phyloP scores from a whole-genome alignment of 2,113 vertebrate species.

The Gasterosteus nipponicus region DNA sequence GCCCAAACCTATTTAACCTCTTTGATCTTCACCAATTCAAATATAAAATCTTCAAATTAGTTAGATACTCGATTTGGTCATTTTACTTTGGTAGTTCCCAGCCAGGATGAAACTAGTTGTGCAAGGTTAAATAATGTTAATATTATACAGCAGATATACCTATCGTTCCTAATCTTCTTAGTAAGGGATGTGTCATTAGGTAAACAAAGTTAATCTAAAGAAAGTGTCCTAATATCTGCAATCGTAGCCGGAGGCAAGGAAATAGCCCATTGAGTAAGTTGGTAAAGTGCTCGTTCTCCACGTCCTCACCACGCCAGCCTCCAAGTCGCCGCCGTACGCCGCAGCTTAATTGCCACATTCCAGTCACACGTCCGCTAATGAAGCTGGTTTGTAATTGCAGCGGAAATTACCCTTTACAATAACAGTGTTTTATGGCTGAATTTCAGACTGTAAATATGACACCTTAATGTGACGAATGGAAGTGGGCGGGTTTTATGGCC shows the following conservation, averaged over 20 bases:
- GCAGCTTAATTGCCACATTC: constrained; percentile 71
- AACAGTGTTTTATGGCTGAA: constrained; percentile 76
- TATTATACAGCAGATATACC: background rate
- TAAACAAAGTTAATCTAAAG: constrained; percentile 6
- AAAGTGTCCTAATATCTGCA: constrained; percentile 19
- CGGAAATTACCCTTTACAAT: constrained; percentile 74
- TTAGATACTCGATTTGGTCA: background rate
- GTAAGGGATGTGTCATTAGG: background rate
- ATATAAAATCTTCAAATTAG: background rate
- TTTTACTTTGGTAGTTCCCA: background rate
- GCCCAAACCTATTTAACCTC: background rate
- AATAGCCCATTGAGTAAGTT: constrained; percentile 51
- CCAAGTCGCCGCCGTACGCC: constrained; percentile 29
- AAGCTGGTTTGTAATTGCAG: constrained; percentile 79
- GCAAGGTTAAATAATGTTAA: background rate
- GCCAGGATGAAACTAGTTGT: background rate
- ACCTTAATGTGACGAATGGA: constrained; percentile 67
- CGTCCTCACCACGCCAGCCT: constrained; percentile 6
- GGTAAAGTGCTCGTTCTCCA: constrained; percentile 25
- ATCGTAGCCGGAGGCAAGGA: constrained; percentile 29
- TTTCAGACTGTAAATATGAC: constrained; percentile 76
- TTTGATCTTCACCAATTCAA: background rate
- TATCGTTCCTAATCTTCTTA: constrained; percentile 7
- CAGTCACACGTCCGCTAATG: constrained; percentile 74
- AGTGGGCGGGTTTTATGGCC: constrained; percentile 62